Base-by-base conservation (phyloP, 1,140 invertebrate species). In the Nylanderia fulva region DNA sequence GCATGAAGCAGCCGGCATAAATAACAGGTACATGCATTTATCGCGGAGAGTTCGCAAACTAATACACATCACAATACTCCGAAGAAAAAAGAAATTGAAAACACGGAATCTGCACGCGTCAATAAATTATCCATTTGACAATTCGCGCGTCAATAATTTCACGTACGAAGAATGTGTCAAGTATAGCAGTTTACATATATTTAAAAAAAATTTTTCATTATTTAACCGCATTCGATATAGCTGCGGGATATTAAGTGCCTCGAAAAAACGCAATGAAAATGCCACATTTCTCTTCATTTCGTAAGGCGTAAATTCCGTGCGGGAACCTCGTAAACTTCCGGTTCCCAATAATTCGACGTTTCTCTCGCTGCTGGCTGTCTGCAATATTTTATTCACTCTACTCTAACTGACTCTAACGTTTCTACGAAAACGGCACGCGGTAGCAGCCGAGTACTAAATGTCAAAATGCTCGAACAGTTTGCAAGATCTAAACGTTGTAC, bases 381-480 rank as follows among this genome's bases (percentile, higher is more conserved):
- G 71, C 9, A 60, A 72, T 61, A 66, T 87, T 72, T 54, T 68
- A 86, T 84, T 84, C 61, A 24, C 39, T 52, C n/a, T 72, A 36
- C 60, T 71, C 54, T 27, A 15, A 83, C 63, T n/a, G 64, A 36
- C 60, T 71, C 54, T 27, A 15, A 83, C 63, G 74, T 85, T 75
- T 54, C 72, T 79, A 48, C 42, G 76, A 74, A 89, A 89, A 69
- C 42, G 61, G 58, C 84, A 64, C 54, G 71, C 79, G 7, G 48
- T 58, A 72, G 52, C 33, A 39, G 45, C 6, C 36, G 29, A 71
- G 64, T 29, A 83, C 60, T 87, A 79, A 85, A 87, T 68, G 77
- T 90, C 88, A 87, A 89, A 87, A 89, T 85, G 79, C 64, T 61
- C 82, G 27, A 60, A 45, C 68, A 45, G 36, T 56, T 90, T 58